These are phyloP conservation scores for Neolamprologus multifasciatus DNA, from an alignment of 2,797 vertebrate genomes.

Conservation along the genomic window DNA sequence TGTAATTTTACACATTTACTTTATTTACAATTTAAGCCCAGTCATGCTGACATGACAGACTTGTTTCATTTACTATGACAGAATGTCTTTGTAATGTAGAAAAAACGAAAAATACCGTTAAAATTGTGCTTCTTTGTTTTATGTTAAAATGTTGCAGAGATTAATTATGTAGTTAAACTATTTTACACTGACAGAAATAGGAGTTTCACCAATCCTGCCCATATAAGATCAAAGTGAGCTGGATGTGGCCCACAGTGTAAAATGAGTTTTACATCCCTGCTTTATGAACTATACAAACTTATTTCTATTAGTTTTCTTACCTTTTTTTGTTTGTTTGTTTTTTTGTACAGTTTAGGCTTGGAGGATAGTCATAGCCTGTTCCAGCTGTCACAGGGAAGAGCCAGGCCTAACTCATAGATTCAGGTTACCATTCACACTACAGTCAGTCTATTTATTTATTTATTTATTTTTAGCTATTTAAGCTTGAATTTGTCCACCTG, in stretches of 20 bases:
- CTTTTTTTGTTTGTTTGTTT: not conserved
- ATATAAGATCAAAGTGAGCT: not conserved
- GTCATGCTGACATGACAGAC: not conserved
- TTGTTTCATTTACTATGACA: not conserved
- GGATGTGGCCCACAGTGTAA: not conserved
- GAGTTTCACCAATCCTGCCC: not conserved
- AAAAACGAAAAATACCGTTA: not conserved
- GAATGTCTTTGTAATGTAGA: not conserved
- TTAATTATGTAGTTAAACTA: not conserved
- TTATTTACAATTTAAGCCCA: not conserved
- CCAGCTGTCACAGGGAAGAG: not conserved
- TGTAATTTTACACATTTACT: not conserved
- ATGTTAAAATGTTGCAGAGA: not conserved
- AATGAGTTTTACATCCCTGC: not conserved
- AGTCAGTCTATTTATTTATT: not conserved
- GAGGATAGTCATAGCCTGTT: not conserved
- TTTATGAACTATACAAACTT: not conserved
- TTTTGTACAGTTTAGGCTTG: not conserved
- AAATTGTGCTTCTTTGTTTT: not conserved
- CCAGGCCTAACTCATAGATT: not conserved
- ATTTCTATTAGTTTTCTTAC: not conserved
- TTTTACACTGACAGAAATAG: not conserved
- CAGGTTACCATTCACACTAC: not conserved
- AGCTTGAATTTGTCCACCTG: not conserved
- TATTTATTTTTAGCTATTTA: not conserved